Conservation (phyloP, 2,888 invertebrate species). For the Acanthosoma haemorrhoidale region DNA sequence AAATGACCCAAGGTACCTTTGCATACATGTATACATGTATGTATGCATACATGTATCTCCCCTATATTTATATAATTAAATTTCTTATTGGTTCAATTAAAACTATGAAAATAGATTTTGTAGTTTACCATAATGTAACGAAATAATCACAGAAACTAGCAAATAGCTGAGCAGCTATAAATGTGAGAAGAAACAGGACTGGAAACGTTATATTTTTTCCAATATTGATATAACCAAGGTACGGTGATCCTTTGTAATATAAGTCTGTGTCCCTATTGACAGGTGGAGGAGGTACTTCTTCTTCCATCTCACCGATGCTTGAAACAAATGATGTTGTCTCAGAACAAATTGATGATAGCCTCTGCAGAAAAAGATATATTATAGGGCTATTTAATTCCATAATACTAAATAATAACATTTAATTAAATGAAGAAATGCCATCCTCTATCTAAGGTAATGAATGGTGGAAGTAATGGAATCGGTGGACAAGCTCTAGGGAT, state of each 20-base stretch:
- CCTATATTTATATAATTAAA: too few species aligned
- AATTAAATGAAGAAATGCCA: neutral
- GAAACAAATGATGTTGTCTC: neutral
- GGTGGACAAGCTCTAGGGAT: too few species aligned
- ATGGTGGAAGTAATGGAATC: neutral
- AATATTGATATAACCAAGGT: conserved; percentile 44
- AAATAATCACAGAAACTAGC: conserved; percentile 46
- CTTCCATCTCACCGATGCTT: neutral
- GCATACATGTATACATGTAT: too few species aligned
- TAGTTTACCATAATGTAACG: conserved; percentile 47
- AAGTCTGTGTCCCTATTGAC: conserved; percentile 8
- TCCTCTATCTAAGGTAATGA: too few species aligned
- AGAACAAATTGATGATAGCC: neutral
- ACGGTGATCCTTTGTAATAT: conserved; percentile 28
- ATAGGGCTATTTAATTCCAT: neutral
- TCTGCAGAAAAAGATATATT: neutral
- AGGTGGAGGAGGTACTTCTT: neutral
- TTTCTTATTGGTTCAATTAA: too few species aligned
- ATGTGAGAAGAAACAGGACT: conserved; percentile 42
- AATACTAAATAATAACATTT: neutral
- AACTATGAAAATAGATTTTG: too few species aligned
- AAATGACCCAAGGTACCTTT: too few species aligned
- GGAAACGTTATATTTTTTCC: conserved; percentile 43
- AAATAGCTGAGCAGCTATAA: conserved; percentile 43
- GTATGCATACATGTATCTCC: too few species aligned